Conservation (phyloP, 2,113 vertebrate genomes). For the Sylvicapra grimmia region DNA sequence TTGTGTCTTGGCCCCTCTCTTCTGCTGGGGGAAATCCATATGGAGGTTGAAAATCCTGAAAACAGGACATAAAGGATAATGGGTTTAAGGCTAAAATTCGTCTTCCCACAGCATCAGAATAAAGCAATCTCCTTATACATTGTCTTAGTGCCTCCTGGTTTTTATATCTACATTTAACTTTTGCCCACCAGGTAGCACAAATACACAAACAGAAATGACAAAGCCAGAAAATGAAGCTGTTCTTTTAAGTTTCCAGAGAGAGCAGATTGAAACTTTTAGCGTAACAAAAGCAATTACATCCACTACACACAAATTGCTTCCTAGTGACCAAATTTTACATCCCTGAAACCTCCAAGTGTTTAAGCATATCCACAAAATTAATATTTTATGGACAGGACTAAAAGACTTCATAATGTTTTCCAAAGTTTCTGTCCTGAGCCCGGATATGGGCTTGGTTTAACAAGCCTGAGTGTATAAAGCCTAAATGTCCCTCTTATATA, state of each 20-base stretch:
- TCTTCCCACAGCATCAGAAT: not conserved
- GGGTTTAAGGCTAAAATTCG: not conserved
- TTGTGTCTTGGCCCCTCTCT: not conserved
- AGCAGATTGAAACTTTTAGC: not conserved
- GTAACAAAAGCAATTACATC: not conserved
- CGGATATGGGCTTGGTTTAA: too few relatives aligned
- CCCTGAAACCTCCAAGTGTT: not conserved
- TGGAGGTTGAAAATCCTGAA: not conserved
- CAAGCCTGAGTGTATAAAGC: rapidly evolving
- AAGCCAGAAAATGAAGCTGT: not conserved
- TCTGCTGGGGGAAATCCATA: not conserved
- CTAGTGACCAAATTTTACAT: not conserved
- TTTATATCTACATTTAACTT: not conserved
- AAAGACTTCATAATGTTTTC: not conserved
- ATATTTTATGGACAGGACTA: not conserved
- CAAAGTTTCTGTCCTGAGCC: not conserved
- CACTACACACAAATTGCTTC: not conserved
- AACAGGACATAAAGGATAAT: not conserved
- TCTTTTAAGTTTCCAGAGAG: not conserved
- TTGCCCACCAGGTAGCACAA: not conserved
- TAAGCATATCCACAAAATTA: not conserved
- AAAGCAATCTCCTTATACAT: not conserved
- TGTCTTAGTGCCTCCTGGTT: not conserved
- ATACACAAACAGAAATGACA: too few relatives aligned
- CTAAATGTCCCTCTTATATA: rapidly evolving